Evolutionary conservation across 2,888 invertebrate genomes (phyloP).

Genomic region (Hemistola chrysoprasaria): DNA sequence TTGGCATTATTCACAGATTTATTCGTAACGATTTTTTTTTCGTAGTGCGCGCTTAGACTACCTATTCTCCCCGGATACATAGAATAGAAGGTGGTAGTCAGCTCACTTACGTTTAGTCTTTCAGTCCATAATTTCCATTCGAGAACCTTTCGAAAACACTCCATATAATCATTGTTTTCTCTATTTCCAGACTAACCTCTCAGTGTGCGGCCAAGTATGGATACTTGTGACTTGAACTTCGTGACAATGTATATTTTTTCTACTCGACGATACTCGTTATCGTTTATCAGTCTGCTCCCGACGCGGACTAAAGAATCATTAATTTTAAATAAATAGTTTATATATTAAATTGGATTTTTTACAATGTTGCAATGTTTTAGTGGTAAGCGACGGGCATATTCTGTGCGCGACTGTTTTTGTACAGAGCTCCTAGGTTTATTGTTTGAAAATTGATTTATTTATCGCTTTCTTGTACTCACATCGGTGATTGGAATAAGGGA

Average conservation of each 20-base stretch:
- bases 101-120: too few species aligned
- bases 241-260: constrained; percentile 78
- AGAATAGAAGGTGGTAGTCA: too few species aligned
- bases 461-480: constrained; percentile 12
- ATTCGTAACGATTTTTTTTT: too few species aligned
- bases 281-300: constrained; percentile 61
- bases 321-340: constrained; percentile 38
- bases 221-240: constrained; percentile 37
- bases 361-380: constrained; percentile 65
- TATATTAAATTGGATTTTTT: constrained; percentile 36
- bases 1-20: too few species aligned
- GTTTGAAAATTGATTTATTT: constrained; percentile 25
- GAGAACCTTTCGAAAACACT: too few species aligned
- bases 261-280: constrained; percentile 66
- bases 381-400: constrained; percentile 36
- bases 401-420: constrained; percentile 57
- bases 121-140: too few species aligned
- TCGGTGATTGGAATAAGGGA: not conserved
- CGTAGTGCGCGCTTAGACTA: too few species aligned
- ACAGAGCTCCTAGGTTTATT: constrained; percentile 46
- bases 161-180: too few species aligned
- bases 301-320: constrained; percentile 47
- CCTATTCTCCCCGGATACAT: too few species aligned
- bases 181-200: constrained; percentile 17
- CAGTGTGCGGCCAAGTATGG: not conserved